Percentiles rank a stretch among this genome's conserved stretches.
phyloP scores from a whole-genome alignment of 2,888 invertebrate genomes.

The Caenorhabditis sulstoni region DNA sequence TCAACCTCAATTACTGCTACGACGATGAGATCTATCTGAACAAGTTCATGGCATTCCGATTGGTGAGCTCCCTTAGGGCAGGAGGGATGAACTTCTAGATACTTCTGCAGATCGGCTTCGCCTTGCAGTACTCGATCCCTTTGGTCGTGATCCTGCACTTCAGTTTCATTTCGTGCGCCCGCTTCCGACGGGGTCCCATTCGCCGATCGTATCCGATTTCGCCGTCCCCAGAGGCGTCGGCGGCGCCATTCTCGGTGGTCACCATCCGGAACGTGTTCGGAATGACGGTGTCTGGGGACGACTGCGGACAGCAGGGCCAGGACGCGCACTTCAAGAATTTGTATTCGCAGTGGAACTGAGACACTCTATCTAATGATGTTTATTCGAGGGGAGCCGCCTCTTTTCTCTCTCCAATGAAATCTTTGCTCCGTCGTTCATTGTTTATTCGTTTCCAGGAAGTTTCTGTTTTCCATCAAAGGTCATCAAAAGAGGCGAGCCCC shows the following conservation, averaged over 20 bases:
- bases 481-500: constrained; percentile 16
- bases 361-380: not conserved
- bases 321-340: constrained; percentile 44
- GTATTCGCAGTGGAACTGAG: constrained; percentile 40
- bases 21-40: constrained; percentile 42
- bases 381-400: too few species aligned
- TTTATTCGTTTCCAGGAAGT: constrained; percentile 30
- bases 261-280: constrained; percentile 48
- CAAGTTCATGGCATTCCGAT: constrained; percentile 43
- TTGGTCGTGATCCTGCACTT: constrained; percentile 31
- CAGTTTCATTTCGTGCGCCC: constrained; percentile 19
- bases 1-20: constrained; percentile 52
- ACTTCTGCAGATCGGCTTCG: constrained; percentile 35
- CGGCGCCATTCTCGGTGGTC: constrained; percentile 4
- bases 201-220: constrained; percentile 13
- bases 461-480: constrained; percentile 40
- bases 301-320: constrained; percentile 39
- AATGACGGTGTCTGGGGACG: constrained; percentile 26
- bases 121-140: constrained; percentile 41
- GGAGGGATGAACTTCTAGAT: too few species aligned
- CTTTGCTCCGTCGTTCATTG: constrained; percentile 37
- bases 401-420: constrained; percentile 3
- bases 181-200: constrained; percentile 13
- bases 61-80: constrained; percentile 33
- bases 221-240: constrained; percentile 10